Conservation (phyloP, 2,888 invertebrate genomes). For the Gryllus longicercus region DNA sequence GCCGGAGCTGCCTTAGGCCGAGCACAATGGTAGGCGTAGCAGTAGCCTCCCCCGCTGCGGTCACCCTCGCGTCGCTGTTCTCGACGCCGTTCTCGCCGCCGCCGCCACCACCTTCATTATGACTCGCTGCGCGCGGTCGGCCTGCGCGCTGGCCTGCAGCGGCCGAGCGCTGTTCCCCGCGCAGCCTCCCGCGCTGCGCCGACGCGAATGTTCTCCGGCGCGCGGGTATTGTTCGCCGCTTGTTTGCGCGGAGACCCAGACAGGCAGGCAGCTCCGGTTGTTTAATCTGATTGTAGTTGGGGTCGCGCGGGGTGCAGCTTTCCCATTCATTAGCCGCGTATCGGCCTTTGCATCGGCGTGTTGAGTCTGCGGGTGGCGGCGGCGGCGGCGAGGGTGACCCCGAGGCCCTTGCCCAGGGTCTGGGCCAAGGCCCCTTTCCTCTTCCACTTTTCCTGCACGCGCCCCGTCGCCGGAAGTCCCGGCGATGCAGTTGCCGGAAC, state of each 20-base stretch:
- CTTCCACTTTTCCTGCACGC: no score
- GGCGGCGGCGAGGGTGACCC: neutral
- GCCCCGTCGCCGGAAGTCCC: no score
- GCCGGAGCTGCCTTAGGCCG: no score
- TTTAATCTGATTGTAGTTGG: neutral
- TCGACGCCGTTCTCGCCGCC: no score
- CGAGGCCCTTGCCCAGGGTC: constrained; percentile 3
- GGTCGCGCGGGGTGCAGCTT: neutral
- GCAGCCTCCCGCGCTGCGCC: neutral
- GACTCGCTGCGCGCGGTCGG: no score
- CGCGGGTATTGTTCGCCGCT: neutral
- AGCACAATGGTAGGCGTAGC: no score
- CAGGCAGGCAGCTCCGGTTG: neutral
- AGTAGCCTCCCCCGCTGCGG: no score
- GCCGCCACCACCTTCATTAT: no score
- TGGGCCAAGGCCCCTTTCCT: neutral
- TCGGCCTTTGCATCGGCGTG: neutral
- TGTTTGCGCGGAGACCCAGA: neutral
- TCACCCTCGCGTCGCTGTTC: no score
- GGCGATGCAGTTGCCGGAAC: no score
- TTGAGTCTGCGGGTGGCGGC: constrained; percentile 1
- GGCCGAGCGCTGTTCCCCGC: neutral
- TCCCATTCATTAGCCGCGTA: constrained; percentile 3
- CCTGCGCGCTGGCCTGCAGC: no score
- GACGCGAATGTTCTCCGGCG: neutral